phyloP scores from a whole-genome alignment of 2,797 vertebrate species.

The Falco berigora region DNA sequence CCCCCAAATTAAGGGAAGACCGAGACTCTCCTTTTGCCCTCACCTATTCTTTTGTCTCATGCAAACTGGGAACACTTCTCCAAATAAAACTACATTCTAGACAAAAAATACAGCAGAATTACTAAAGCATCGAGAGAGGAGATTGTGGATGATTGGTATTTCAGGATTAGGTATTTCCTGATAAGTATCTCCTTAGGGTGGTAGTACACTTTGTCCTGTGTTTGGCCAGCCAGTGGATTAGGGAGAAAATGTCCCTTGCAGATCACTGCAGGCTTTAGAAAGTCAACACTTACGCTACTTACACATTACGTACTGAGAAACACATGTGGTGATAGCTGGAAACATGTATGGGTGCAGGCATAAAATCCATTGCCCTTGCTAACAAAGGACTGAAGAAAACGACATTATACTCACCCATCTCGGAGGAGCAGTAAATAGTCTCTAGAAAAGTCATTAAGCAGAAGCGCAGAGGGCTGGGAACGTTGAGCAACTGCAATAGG shows the following conservation, averaged over 20 bases:
- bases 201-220: rapidly evolving
- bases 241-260: background rate
- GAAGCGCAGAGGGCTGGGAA: background rate
- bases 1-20: background rate
- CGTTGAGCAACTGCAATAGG: background rate
- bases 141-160: background rate
- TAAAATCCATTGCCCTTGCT: background rate
- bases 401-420: rapidly evolving
- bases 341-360: background rate
- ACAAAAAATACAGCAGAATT: background rate
- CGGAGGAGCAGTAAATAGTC: background rate
- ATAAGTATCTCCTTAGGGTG: background rate
- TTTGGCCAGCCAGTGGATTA: background rate
- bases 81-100: background rate
- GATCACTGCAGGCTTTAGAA: background rate
- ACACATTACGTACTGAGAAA: background rate
- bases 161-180: background rate
- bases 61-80: background rate
- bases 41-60: background rate
- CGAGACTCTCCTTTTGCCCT: background rate
- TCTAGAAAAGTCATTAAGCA: background rate
- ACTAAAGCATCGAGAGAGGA: background rate
- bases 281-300: background rate
- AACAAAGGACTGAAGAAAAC: background rate
- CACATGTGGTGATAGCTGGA: background rate